Evolutionary conservation across 2,888 invertebrate genomes (phyloP), one percentile per base, ranked within the genome.

Genomic region (Elysia crispata): DNA sequence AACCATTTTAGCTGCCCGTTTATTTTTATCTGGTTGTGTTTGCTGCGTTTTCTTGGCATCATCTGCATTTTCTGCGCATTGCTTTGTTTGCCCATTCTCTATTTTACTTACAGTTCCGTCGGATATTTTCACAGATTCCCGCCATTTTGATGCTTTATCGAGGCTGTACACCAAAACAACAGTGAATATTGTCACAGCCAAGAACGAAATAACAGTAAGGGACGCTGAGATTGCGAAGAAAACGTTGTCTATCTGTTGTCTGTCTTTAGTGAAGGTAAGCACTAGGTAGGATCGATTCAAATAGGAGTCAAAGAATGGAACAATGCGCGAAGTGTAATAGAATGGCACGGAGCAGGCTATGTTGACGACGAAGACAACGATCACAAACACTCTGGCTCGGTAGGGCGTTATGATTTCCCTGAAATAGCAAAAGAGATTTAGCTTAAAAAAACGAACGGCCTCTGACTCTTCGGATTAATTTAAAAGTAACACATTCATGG

Each of bases 1-100:
- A 0, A 76, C 67, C 76, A 76, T 76, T 76, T 76, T 76, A 13
- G 62, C 66, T 11, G 67, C 67, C n/a, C 23, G 41, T 20, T 67
- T 60, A 31, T 76, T 67, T n/a, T 67, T 49, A 28, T 20, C 13
- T 8, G 66, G 20, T 0, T 67, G 15, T n/a, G 54, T 15, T 5
- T 5, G 20, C 0, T 67, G 15, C 13, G 54, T 15, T 5, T 5
- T 70, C 11, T 18, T 76, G 5, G 15, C 15, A 25, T 66, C 18
- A n/a, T 50, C 54, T 23, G 25, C n/a, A 5, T 67, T 49, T 8
- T 23, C 49, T n/a, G 41, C 41, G 41, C 5, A 41, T 3, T 11
- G 41, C 3, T 41, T 41, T 41, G 41, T 41, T 41, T 41, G 3
- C 41, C 11, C 11, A 41, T 41, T 41, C 41, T n/a, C 41, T 41